phyloP scores from a whole-genome alignment of 2,888 invertebrate species.

The Xanthia togata region DNA sequence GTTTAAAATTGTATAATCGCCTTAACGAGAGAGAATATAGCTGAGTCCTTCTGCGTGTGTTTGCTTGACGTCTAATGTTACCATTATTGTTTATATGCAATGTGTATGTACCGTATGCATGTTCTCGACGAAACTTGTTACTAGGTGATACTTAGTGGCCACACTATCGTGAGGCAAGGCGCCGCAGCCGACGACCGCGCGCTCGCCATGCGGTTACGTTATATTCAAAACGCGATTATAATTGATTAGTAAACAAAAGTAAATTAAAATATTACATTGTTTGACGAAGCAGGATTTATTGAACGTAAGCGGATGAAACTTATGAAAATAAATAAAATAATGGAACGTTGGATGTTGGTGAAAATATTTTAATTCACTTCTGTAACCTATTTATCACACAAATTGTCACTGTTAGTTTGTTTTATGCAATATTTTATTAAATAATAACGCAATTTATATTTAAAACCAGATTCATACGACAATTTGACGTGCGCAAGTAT shows the following conservation, averaged over 20 bases:
- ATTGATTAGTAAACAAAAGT: constrained; percentile 45
- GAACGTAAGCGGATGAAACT: constrained; percentile 48
- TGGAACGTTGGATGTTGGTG: constrained; percentile 20
- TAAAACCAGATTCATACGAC: constrained; percentile 49
- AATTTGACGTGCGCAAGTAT: constrained; percentile 57
- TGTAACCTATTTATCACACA: constrained; percentile 47
- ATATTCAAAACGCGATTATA: constrained; percentile 42
- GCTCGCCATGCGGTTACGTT: constrained; percentile 14
- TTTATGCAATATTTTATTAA: constrained; percentile 48
- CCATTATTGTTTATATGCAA: constrained; percentile 75
- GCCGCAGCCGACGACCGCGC: constrained; percentile 19
- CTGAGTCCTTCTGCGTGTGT: constrained; percentile 86
- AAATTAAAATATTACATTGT: constrained; percentile 60
- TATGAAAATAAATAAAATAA: constrained; percentile 53
- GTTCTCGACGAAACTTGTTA: constrained; percentile 72
- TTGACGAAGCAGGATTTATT: constrained; percentile 39
- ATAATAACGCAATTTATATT: constrained; percentile 45
- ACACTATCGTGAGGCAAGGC: constrained; percentile 40
- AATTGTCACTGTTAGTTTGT: constrained; percentile 54
- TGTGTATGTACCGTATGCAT: constrained; percentile 72
- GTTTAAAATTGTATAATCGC: constrained; percentile 88
- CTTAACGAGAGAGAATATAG: constrained; percentile 90
- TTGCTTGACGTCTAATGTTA: constrained; percentile 82
- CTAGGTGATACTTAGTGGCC: constrained; percentile 69
- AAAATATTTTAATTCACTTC: constrained; percentile 62